These are phyloP conservation scores for Ylistrum balloti DNA, from an alignment of 1,140 invertebrate species.

Conservation along the genomic window DNA sequence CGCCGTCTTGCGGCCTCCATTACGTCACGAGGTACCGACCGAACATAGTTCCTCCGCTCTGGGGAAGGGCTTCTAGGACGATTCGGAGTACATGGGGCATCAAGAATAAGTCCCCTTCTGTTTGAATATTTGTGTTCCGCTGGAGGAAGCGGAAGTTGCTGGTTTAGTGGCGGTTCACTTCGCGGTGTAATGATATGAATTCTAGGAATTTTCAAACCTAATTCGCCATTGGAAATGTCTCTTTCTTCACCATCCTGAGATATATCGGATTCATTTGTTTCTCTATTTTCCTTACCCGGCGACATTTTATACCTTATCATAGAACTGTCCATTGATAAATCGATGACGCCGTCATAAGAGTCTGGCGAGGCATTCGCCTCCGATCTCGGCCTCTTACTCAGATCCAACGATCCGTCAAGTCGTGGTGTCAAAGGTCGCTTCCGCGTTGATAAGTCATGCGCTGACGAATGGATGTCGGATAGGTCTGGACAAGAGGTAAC, in stretches of 20 bases:
- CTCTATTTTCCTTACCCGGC: slow-evolving; percentile 63
- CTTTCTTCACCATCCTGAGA: slow-evolving; percentile 60
- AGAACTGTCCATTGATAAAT: slow-evolving; percentile 63
- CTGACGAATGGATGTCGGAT: slow-evolving; percentile 43
- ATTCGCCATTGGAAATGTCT: slow-evolving; percentile 50
- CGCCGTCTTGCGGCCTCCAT: slow-evolving; percentile 73
- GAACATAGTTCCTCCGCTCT: slow-evolving; percentile 73
- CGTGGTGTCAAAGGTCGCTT: slow-evolving; percentile 67
- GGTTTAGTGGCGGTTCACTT: slow-evolving; percentile 67
- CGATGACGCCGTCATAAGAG: slow-evolving; percentile 68
- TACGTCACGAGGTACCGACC: slow-evolving; percentile 76
- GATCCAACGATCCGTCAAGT: slow-evolving; percentile 66
- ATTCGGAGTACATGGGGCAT: slow-evolving; percentile 76
- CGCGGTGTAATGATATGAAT: slow-evolving; percentile 76
- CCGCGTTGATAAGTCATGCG: slow-evolving; percentile 50
- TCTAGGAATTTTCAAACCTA: slow-evolving; percentile 67
- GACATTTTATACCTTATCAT: slow-evolving; percentile 46
- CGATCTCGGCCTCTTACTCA: slow-evolving; percentile 41
- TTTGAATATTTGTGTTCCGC: slow-evolving; percentile 76
- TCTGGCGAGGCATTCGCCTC: slow-evolving; percentile 52
- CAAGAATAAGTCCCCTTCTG: slow-evolving; percentile 77
- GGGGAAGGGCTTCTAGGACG: slow-evolving; percentile 74
- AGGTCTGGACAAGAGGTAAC: slow-evolving; percentile 60
- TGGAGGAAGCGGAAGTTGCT: slow-evolving; percentile 73
- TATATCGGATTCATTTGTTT: slow-evolving; percentile 49